Percentiles rank a stretch among this genome's conserved stretches.
Conservation (phyloP, 2,797 vertebrate species). For the Centropyge bicolor region DNA sequence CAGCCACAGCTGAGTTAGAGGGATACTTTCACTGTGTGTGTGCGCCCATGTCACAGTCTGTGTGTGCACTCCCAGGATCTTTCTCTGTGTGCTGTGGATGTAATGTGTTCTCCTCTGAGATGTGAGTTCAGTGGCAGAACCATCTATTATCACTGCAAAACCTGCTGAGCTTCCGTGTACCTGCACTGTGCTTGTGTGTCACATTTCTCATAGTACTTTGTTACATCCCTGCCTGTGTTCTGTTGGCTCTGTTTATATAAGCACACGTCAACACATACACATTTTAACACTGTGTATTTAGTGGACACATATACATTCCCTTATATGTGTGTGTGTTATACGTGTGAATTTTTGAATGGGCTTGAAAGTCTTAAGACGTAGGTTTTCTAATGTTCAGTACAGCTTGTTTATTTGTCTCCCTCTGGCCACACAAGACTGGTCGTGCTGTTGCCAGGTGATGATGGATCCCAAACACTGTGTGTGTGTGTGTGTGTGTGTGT, state of each 20-base stretch:
- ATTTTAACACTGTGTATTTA: neutral
- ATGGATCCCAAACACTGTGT: slow-evolving; percentile 9
- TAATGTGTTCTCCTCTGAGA: slow-evolving; percentile 28
- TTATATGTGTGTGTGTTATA: neutral
- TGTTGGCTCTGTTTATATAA: neutral
- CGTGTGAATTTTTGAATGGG: neutral
- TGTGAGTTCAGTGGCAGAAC: slow-evolving; percentile 14
- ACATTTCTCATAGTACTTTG: neutral
- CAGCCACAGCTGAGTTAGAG: slow-evolving; percentile 4
- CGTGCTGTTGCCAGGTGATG: slow-evolving; percentile 5
- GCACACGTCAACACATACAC: neutral
- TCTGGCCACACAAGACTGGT: neutral
- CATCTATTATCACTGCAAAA: slow-evolving; percentile 28
- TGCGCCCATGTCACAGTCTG: neutral
- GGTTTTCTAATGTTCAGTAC: neutral
- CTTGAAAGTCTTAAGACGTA: neutral
- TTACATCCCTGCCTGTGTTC: neutral
- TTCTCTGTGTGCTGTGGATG: slow-evolving; percentile 30
- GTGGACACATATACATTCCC: neutral
- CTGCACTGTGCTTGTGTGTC: neutral
- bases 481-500: neutral
- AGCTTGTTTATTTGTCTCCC: neutral
- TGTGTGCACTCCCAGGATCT: slow-evolving; percentile 8
- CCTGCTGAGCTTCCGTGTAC: slow-evolving; percentile 12
- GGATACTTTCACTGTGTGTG: slow-evolving; percentile 14